These are phyloP conservation scores for Seira sanloemensis DNA, from an alignment of 2,888 invertebrate species.

Conservation along the genomic window DNA sequence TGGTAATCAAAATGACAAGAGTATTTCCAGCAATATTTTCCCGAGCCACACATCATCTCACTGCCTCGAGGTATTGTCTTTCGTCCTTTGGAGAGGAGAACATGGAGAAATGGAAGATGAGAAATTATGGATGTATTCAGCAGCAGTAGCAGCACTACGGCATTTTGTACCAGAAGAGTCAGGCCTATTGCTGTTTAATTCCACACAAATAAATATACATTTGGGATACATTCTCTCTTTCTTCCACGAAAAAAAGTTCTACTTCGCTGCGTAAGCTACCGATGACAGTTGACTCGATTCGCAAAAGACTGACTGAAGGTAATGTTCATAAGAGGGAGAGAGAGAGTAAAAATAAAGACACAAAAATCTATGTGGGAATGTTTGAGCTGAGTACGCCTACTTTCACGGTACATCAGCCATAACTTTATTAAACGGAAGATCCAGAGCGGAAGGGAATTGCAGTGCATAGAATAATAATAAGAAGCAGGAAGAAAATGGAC, in stretches of 20 bases:
- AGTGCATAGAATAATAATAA: constrained; percentile 57
- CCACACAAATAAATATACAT: too few species aligned
- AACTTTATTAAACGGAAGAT: constrained; percentile 58
- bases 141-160: not conserved
- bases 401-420: constrained; percentile 61
- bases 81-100: too few species aligned
- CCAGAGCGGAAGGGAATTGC: constrained; percentile 62
- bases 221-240: too few species aligned
- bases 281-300: too few species aligned
- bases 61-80: constrained; percentile 49
- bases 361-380: constrained; percentile 33
- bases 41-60: constrained; percentile 45
- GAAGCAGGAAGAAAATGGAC: too few species aligned
- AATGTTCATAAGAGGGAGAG: not conserved
- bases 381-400: constrained; percentile 49
- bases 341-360: constrained; percentile 22
- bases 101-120: too few species aligned
- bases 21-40: constrained; percentile 46
- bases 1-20: constrained; percentile 61
- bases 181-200: not conserved
- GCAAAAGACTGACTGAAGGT: not conserved
- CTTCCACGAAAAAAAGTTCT: too few species aligned
- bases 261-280: too few species aligned
- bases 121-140: too few species aligned
- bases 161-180: not conserved